Evolutionary conservation across 2,888 invertebrate species (phyloP), one percentile per base, ranked within the genome.

Genomic region (Arctia plantaginis): DNA sequence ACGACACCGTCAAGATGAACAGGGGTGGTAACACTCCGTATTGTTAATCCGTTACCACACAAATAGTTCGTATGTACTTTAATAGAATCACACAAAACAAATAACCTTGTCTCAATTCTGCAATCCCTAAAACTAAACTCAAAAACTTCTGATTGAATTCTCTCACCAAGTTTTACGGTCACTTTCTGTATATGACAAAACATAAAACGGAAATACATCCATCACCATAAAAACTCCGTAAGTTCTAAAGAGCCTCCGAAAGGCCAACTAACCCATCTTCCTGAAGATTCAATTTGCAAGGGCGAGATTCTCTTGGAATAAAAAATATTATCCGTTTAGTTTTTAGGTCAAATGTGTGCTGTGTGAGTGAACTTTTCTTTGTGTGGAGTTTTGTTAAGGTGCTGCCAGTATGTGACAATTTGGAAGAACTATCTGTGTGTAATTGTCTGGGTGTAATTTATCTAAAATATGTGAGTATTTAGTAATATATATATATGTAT

Each of bases 201-300:
- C 51, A 69, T 69, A 69, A 69, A 69, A 13, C 33, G 13, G n/a
- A 33, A 51, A 72, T 62, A 33, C 13, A 27, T 23, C 47, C n/a
- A 75, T 69, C 44, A 66, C 39, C 66, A 18, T 72, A 35, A 68
- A 76, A 69, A 41, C 10, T 35, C 44, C 66, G 73, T 77, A 0
- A 2, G 13, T 20, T 79, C 15, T 85, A 86, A 88, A 86, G 13
- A 68, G 8, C 69, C 39, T 74, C 66, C 47, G 68, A 83, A 83
- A 83, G 80, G 84, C 76, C 79, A 82, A 81, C 72, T 83, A 78
- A 77, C 80, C 80, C 78, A 74, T 80, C 82, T 83, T 81, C 87
- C 82, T 75, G 70, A 84, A 87, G 86, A 88, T 88, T 88, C 88
- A 88, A 88, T 88, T 88, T 88, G 85, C 84, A 77, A 85, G 83